Conservation (phyloP, 2,113 vertebrate genomes). For the Meleagris gallopavo region DNA sequence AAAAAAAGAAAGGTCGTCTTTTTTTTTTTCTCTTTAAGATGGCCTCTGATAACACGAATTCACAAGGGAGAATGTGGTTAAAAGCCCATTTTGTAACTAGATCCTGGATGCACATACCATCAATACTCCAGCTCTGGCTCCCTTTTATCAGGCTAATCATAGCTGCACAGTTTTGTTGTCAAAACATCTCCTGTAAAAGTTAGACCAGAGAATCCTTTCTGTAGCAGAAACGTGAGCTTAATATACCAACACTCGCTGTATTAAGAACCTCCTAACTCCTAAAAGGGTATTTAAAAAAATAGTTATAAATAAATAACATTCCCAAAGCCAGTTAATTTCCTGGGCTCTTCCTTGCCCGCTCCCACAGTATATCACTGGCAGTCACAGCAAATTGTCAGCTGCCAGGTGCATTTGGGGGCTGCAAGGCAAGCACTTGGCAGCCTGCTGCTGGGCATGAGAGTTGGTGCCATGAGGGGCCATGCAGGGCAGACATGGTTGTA, state of each 20-base stretch:
- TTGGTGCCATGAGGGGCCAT: too few species aligned
- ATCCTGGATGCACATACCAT: constrained; percentile 61
- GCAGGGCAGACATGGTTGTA: too few species aligned
- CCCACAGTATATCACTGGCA: background rate
- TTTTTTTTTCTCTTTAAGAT: background rate
- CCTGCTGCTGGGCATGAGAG: background rate
- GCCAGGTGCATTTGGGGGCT: background rate
- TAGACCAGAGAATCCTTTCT: constrained; percentile 17
- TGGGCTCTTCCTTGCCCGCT: background rate
- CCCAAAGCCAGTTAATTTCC: background rate
- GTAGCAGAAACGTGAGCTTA: background rate
- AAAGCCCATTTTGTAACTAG: constrained; percentile 73
- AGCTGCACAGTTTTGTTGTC: constrained; percentile 68
- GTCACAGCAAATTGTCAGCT: background rate
- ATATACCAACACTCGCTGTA: background rate
- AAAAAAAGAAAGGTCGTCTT: constrained; percentile 6
- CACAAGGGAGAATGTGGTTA: constrained; percentile 45
- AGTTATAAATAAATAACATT: background rate
- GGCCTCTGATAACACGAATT: constrained; percentile 54
- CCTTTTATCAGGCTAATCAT: constrained; percentile 70
- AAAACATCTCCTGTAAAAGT: constrained; percentile 57
- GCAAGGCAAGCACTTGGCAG: background rate
- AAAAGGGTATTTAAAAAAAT: background rate
- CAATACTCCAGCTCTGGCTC: constrained; percentile 39
- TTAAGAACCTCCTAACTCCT: background rate